A percentile compares a stretch with the other conserved stretches of the same genome.
phyloP scores from a whole-genome alignment of 2,888 invertebrate genomes.

The Tortrix viridana region DNA sequence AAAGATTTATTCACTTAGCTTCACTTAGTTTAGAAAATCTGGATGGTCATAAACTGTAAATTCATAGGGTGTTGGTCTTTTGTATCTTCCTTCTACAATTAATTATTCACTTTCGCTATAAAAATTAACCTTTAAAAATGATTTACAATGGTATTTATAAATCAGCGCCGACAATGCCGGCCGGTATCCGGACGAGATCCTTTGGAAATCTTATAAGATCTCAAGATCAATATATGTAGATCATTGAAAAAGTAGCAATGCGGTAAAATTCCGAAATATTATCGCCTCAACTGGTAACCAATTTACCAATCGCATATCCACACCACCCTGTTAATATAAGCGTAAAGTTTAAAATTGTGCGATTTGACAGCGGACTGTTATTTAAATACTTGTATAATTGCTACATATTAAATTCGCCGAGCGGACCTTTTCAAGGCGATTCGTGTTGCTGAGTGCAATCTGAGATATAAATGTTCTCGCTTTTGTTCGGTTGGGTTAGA shows the following conservation, averaged over 20 bases:
- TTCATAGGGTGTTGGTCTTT: too few species aligned
- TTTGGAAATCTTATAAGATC: conserved; percentile 21
- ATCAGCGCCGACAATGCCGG: not conserved
- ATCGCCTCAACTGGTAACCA: conserved; percentile 34
- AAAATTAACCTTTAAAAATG: too few species aligned
- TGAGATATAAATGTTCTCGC: conserved; percentile 9
- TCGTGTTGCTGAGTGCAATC: conserved; percentile 44
- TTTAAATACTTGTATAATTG: conserved; percentile 53
- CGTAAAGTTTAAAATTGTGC: conserved; percentile 32
- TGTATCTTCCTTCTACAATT: too few species aligned
- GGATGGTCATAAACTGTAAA: too few species aligned
- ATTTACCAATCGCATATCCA: conserved; percentile 7
- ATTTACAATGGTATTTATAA: not conserved
- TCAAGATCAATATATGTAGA: conserved; percentile 38
- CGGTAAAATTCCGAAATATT: conserved; percentile 43
- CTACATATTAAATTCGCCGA: conserved; percentile 58
- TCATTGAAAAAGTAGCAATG: conserved; percentile 38
- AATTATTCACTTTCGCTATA: too few species aligned
- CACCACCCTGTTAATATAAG: conserved; percentile 7
- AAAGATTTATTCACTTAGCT: too few species aligned
- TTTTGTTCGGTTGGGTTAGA: conserved; percentile 1
- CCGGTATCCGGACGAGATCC: conserved; percentile 11
- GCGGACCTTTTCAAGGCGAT: conserved; percentile 60
- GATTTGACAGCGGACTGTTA: conserved; percentile 37
- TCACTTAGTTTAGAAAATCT: too few species aligned